A percentile compares a stretch with the other conserved stretches of the same genome.
These are phyloP conservation scores for Pelusios castaneus DNA, from an alignment of 2,113 vertebrate genomes.

Conservation along the genomic window DNA sequence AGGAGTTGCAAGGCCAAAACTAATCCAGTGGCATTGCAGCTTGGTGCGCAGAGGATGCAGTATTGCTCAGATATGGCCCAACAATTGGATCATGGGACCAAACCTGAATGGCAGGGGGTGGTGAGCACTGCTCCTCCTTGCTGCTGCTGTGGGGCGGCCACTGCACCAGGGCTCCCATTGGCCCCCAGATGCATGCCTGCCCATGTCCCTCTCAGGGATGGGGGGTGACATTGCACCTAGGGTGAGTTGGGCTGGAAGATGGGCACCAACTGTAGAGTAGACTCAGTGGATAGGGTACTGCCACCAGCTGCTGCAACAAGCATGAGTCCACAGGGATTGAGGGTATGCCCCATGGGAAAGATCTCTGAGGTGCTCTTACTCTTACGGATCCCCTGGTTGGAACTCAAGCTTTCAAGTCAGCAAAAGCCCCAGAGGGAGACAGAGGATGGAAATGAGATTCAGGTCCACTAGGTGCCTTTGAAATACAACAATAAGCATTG, in stretches of 20 bases:
- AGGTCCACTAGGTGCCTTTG: background rate
- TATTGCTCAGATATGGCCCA: no score
- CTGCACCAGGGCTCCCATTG: background rate
- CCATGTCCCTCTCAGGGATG: background rate
- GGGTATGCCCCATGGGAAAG: background rate
- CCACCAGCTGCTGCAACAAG: background rate
- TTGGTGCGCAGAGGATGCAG: no score
- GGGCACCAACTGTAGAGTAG: background rate
- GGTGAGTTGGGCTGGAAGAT: no score
- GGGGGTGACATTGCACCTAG: background rate
- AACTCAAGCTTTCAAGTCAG: background rate
- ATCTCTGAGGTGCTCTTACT: background rate
- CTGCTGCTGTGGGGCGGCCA: background rate
- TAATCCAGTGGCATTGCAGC: no score
- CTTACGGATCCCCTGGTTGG: background rate
- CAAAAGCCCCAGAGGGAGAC: background rate
- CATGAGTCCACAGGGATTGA: background rate
- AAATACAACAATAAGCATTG: background rate
- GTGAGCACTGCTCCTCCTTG: background rate
- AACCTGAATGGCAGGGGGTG: background rate
- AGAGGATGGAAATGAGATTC: background rate
- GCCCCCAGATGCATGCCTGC: background rate
- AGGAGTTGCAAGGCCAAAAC: no score
- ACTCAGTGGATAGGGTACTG: background rate
- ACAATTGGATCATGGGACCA: no score